Evolutionary conservation across 1,140 invertebrate genomes (phyloP).

Genomic region (Temnothorax nylanderi): DNA sequence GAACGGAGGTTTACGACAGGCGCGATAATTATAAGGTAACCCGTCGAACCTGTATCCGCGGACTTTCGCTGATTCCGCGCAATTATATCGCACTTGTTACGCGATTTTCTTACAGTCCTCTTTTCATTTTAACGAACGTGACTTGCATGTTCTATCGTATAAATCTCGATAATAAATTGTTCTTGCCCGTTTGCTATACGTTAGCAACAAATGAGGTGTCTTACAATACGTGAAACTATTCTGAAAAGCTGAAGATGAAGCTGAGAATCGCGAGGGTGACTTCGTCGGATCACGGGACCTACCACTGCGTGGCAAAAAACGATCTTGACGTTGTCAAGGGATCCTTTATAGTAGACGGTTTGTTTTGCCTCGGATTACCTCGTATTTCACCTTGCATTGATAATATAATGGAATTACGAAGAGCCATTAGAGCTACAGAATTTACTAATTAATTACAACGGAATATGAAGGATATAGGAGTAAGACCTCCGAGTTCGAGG

Average conservation of each 20-base stretch:
- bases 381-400: background rate
- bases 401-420: conserved; percentile 33
- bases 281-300: conserved; percentile 89
- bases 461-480: background rate
- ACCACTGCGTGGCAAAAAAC: conserved; percentile 94
- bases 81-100: background rate
- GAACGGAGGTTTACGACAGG: conserved; percentile 87
- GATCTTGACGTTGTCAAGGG: conserved; percentile 92
- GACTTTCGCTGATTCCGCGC: conserved; percentile 3
- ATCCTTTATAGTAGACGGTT: conserved; percentile 91
- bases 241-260: conserved; percentile 88
- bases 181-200: background rate
- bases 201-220: conserved; percentile 10
- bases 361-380: conserved; percentile 68
- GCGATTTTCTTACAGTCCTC: background rate
- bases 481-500: background rate
- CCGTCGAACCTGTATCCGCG: background rate
- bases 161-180: conserved; percentile 14
- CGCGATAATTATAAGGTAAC: conserved; percentile 86
- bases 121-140: background rate
- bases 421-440: background rate
- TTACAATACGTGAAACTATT: conserved; percentile 28
- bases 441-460: conserved; percentile 22
- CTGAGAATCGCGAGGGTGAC: conserved; percentile 90
- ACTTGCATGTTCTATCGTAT: background rate